Evolutionary conservation across 2,888 invertebrate genomes (phyloP), one percentile per base, ranked within the genome.

Genomic region (Lithophane ornitopus): DNA sequence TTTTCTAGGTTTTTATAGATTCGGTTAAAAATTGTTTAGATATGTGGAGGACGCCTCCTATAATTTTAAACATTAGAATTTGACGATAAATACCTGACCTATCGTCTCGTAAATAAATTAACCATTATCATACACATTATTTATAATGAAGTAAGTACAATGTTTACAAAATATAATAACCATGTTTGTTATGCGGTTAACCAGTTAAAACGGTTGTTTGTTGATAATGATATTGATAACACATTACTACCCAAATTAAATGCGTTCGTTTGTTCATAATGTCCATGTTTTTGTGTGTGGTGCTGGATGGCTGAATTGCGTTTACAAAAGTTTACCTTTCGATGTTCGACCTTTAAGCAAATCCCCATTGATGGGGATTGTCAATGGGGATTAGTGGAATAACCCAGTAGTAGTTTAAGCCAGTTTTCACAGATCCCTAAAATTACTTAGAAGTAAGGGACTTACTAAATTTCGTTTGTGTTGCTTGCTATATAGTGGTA

Each of bases 181-280:
- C 46, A 58, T 65, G 28, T 49, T 66, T 63, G 46, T 39, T 46
- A 28, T 34, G n/a, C 66, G 56, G n/a, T 75, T 28, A 19, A 58
- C 75, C 56, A n/a, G 14, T 41, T 58, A 46, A 58, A 58, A 49
- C 28, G n/a, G 76, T 66, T 75, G 26, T 74, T 22, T 22, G 39
- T 46, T 41, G 74, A 46, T 63, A 54, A 19, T 62, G 19, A 44
- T 46, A 46, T 46, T 46, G 12, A 69, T n/a, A 44, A 39, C 12
- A 65, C 6, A 14, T 65, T 49, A 49, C 41, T 41, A 0, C 19
- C 7, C n/a, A 28, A 41, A 58, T 66, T 75, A 65, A n/a, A 49
- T 66, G 66, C 56, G 0, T 14, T 46, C 22, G 16, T 22, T 0
- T 28, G 16, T 46, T n/a, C 0, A 46, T 41, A 46, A 12, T 65